phyloP scores from a whole-genome alignment of 2,113 vertebrate genomes.

The Carassius carassius region DNA sequence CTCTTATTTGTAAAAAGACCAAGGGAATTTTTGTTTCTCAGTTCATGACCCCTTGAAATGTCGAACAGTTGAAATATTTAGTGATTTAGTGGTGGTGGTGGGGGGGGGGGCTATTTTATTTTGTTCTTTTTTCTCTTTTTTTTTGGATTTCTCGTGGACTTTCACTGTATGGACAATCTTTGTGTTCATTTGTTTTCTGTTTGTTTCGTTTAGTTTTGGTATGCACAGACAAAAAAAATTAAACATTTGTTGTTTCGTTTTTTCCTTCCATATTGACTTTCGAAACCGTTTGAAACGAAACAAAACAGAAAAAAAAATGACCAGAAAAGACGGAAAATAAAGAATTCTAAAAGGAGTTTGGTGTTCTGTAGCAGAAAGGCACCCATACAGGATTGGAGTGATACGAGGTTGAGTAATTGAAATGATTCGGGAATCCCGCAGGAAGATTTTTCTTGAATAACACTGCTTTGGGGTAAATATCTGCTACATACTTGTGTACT shows the following conservation, averaged over 20 bases:
- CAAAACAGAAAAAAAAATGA: too few species aligned
- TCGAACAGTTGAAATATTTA: too few species aligned
- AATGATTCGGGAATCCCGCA: too few species aligned
- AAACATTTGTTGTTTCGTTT: too few species aligned
- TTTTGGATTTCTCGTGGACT: background rate
- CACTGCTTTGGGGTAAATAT: background rate
- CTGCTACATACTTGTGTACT: background rate
- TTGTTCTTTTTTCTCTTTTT: background rate
- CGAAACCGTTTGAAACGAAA: background rate
- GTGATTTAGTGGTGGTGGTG: too few species aligned
- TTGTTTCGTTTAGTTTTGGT: background rate
- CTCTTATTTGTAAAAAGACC: too few species aligned
- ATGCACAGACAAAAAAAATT: too few species aligned
- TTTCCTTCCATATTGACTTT: background rate
- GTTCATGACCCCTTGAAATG: too few species aligned
- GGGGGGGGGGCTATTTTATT: too few species aligned
- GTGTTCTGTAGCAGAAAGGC: background rate
- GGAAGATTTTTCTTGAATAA: background rate
- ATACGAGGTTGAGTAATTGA: background rate
- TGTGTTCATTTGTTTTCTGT: too few species aligned
- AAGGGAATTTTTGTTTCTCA: too few species aligned
- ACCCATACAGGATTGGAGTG: background rate
- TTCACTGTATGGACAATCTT: background rate
- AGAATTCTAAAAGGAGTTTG: background rate
- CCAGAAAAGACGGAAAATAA: background rate